Evolutionary conservation across 2,113 vertebrate species (phyloP).

Genomic region (Dunckerocampus dactyliophorus): DNA sequence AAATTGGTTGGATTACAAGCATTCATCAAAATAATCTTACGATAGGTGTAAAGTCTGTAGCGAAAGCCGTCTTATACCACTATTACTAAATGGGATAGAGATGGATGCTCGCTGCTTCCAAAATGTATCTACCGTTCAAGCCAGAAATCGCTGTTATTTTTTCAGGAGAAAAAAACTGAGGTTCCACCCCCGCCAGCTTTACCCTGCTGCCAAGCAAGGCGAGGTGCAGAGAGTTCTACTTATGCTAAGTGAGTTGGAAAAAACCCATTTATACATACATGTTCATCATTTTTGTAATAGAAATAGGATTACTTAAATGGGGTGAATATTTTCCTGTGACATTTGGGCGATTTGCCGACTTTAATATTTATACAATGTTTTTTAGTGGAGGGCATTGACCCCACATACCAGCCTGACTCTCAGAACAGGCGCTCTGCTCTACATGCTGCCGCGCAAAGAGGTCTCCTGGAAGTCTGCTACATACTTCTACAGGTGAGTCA

Average conservation of each 20-base stretch:
- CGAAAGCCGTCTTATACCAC: too few species aligned
- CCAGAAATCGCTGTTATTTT: constrained; percentile 3
- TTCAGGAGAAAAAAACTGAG: constrained; percentile 86
- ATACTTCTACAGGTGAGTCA: constrained; percentile 82
- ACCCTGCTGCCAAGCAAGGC: constrained; percentile 85
- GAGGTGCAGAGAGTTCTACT: constrained; percentile 88
- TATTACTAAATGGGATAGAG: too few species aligned
- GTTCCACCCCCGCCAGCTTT: constrained; percentile 88
- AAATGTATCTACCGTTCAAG: neutral
- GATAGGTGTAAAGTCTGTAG: too few species aligned
- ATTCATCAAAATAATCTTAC: too few species aligned
- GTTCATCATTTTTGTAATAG: too few species aligned
- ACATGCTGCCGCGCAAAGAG: constrained; percentile 85
- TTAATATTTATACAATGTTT: too few species aligned
- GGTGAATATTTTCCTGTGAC: too few species aligned
- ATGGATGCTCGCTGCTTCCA: too few species aligned
- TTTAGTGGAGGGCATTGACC: constrained; percentile 86
- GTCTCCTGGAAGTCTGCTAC: constrained; percentile 84
- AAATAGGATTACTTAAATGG: too few species aligned
- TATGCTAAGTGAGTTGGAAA: constrained; percentile 82
- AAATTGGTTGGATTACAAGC: too few species aligned
- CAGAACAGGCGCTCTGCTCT: constrained; percentile 85
- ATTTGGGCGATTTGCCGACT: too few species aligned
- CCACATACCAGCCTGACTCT: constrained; percentile 83
- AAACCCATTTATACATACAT: neutral